A percentile compares a stretch with the other conserved stretches of the same genome.
Conservation (phyloP, 2,888 invertebrate genomes). For the Panzeria rudis region DNA sequence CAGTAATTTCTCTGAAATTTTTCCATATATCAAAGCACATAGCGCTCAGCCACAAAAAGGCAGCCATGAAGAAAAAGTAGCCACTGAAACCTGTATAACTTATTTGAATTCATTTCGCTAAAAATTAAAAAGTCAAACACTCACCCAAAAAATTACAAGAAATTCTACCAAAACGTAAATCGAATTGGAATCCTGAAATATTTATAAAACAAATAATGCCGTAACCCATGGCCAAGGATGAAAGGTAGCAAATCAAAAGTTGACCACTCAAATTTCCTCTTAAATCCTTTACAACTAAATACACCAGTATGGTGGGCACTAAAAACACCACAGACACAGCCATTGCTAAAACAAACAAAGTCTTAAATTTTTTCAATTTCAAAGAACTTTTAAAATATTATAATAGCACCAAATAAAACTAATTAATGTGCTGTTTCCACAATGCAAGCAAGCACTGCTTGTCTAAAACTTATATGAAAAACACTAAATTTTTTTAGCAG, state of each 20-base stretch:
- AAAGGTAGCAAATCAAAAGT: slow-evolving; percentile 89
- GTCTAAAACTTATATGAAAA: too few species aligned
- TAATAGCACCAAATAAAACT: too few species aligned
- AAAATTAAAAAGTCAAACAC: slow-evolving; percentile 37
- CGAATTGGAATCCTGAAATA: not conserved
- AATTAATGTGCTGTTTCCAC: too few species aligned
- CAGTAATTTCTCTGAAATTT: slow-evolving; percentile 74
- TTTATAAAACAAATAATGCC: slow-evolving; percentile 79
- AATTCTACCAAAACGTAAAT: not conserved
- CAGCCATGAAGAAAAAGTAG: slow-evolving; percentile 89
- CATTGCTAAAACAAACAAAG: slow-evolving; percentile 84
- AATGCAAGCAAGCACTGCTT: too few species aligned
- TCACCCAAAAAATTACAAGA: slow-evolving; percentile 80
- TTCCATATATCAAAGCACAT: slow-evolving; percentile 93
- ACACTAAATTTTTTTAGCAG: too few species aligned
- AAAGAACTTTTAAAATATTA: too few species aligned
- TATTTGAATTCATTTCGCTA: not conserved
- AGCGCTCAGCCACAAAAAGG: slow-evolving; percentile 92
- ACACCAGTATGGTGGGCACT: slow-evolving; percentile 87
- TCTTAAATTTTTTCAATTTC: not conserved
- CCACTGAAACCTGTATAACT: slow-evolving; percentile 71
- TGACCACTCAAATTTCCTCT: slow-evolving; percentile 87
- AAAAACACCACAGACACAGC: slow-evolving; percentile 88
- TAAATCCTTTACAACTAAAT: slow-evolving; percentile 87
- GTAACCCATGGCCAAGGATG: slow-evolving; percentile 86